These are phyloP conservation scores for Lutjanus erythropterus DNA, from an alignment of 2,113 vertebrate species.

Conservation along the genomic window DNA sequence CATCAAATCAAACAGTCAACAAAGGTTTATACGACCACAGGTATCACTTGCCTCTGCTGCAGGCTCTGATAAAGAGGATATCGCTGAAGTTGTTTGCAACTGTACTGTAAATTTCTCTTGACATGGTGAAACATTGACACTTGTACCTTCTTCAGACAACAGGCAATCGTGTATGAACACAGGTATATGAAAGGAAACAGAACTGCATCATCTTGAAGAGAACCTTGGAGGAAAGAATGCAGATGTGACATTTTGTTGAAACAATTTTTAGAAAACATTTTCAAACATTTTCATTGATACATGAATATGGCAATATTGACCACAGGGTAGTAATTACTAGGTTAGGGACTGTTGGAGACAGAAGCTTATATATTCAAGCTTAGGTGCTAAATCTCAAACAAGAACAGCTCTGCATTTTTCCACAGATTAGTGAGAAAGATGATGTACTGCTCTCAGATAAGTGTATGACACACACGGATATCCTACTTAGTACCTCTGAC, in stretches of 20 bases:
- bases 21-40: constrained; percentile 5
- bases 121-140: neutral
- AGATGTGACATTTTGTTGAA: neutral
- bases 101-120: constrained; percentile 1
- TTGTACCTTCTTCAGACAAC: constrained; percentile 9
- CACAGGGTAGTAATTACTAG: neutral
- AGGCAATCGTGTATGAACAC: neutral
- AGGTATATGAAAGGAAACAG: neutral
- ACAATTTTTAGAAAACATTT: neutral
- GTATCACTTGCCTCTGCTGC: neutral
- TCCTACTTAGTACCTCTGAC: neutral
- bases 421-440: neutral
- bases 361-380: neutral
- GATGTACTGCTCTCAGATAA: neutral
- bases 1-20: constrained; percentile 37
- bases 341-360: neutral
- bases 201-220: neutral
- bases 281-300: neutral
- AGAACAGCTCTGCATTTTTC: neutral
- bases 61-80: constrained; percentile 22
- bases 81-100: constrained; percentile 22
- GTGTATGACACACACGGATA: neutral
- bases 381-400: neutral
- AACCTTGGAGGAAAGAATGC: neutral
- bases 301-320: neutral